Base-by-base conservation (phyloP, 2,797 vertebrate genomes). In the Pseudochirops cupreus region DNA sequence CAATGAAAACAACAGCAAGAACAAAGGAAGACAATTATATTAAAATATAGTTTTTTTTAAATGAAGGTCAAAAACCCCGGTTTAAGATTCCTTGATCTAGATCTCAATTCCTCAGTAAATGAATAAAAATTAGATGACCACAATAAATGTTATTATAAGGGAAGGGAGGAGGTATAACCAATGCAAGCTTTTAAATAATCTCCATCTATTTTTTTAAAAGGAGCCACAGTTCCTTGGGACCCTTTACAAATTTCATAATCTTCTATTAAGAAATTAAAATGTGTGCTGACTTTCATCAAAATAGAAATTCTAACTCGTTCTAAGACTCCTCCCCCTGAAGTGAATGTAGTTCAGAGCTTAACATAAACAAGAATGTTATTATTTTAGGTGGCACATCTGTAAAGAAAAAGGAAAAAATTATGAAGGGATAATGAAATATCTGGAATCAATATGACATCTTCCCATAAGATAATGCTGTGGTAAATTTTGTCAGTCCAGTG, bases 391-490 rank as follows among this genome's bases (percentile, higher is more conserved):
- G 93, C 39, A 50, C 10, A 90, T 90, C 91, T 57, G 91, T 92
- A 74, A 95, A 92, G 96, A 92, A 39, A 93, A 93, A 90, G 92
- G 46, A 57, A 96, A 93, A 94, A 95, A 46, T 92, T 91, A 55
- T 92, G 67, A 95, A 58, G 9, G 50, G 5, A 7, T 92, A 67
- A 55, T 94, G 56, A 91, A 28, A 94, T 74, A 90, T 28, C 92
- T 91, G 56, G 50, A 95, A 93, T 54, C 26, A 55, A 93, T 67
- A 82, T 54, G 54, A 21, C 39, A 90, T 93, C 58, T 91, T 92
- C 54, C 53, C 91, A 93, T 54, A 62, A 18, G 29, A 91, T n/a
- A 87, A 87, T 87, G 39, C 39, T 50, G 39, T 12, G 67, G 6
- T 94, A 95, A 93, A 95, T 93, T 39, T 50, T 87, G 9, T 92